These are phyloP conservation scores for Seladonia tumulorum DNA, from an alignment of 2,888 invertebrate genomes.

Conservation along the genomic window DNA sequence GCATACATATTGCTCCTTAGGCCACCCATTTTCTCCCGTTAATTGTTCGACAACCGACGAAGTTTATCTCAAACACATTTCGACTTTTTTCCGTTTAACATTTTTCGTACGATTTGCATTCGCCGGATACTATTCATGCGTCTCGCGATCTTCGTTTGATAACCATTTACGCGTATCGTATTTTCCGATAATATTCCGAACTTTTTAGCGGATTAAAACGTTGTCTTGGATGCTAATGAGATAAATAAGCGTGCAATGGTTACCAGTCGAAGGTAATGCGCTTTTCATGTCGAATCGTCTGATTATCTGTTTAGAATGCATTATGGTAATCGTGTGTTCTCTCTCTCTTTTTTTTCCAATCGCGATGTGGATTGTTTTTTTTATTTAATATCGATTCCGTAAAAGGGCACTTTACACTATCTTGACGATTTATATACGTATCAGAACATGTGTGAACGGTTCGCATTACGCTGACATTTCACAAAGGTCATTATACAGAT, in stretches of 20 bases:
- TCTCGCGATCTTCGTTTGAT: not conserved
- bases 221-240: not conserved
- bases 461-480: slow-evolving; percentile 52
- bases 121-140: not conserved
- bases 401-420: not conserved
- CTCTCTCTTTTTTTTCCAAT: not conserved
- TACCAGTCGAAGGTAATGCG: not conserved
- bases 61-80: not conserved
- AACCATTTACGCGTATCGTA: not conserved
- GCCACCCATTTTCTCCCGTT: not conserved
- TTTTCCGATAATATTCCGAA: not conserved
- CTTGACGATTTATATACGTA: not conserved
- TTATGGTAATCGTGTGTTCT: not conserved
- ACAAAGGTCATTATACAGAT: slow-evolving; percentile 58
- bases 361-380: not conserved
- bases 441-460: not conserved
- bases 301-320: not conserved
- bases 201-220: not conserved
- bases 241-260: not conserved
- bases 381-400: not conserved
- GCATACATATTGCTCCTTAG: slow-evolving; percentile 3
- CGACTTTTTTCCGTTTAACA: not conserved
- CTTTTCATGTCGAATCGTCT: not conserved
- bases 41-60: slow-evolving; percentile 3
- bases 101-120: not conserved